Base-by-base conservation (phyloP, 2,113 vertebrate genomes). In the Nerophis lumbriciformis region DNA sequence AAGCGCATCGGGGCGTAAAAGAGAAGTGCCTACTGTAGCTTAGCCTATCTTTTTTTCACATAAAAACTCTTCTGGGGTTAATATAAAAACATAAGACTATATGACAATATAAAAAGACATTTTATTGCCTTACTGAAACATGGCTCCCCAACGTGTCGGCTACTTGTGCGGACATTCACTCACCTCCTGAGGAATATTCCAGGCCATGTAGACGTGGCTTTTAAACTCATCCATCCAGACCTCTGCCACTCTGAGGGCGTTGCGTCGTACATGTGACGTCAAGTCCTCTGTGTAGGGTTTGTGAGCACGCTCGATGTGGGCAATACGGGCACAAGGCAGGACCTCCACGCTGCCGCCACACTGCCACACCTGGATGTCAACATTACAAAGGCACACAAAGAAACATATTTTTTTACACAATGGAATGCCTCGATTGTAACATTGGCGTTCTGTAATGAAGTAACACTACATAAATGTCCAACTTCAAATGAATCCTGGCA, bases 191-290 rank as follows among this genome's bases (percentile, higher is more conserved):
- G 96, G 96, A 55, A 99, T 90, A 82, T 98, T 99, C 97, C 97
- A 99, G 0, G 97, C 97, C 97, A 99, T 99, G 68, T 99, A 99
- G 52, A 99, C 96, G 0, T 99, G 96, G 69, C 92, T 98, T 84
- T 96, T 99, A 58, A 98, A 99, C 76, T 99, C 97, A 36, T 99
- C 97, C 97, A 99, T 99, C 97, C 97, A 99, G 56, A 99, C 96
- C 69, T 99, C 95, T 0, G 97, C 97, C 59, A 96, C 94, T 66
- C 97, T 87, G 9, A 98, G 91, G 0, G 97, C 96, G 0, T 99
- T 99, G 28, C 97, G 90, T 14, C 97, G 93, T 55, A 99, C 94
- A 0, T 98, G 95, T 6, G 92, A 88, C 0, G 94, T 96, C 13
- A 99, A 90, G 65, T 98, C 94, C 65, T 96, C 94, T 0, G 97